Evolutionary conservation across 2,797 vertebrate species (phyloP), one percentile per base, ranked within the genome.

Genomic region (Cossypha dichroa): DNA sequence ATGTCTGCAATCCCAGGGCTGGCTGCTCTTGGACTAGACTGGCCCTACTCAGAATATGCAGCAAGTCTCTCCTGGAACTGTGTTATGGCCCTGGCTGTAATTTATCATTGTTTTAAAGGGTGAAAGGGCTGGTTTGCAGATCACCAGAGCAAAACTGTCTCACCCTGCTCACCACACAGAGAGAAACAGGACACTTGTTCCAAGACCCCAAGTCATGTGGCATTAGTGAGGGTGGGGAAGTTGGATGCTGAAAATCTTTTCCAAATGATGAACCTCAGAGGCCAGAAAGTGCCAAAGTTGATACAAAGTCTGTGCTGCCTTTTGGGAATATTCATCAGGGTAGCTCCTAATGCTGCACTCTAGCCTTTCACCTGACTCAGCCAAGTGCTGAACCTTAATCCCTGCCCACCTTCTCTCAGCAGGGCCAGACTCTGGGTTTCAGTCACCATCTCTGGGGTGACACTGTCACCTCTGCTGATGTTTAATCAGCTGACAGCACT

Each of bases 131-230:
- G 51, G 3, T 63, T 67, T 67, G 69, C 16, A 64, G 28, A 46
- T 51, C 68, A 77, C 51, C 17, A 25, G 28, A 77, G 36, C 34
- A 76, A 20, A 84, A 69, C 28, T 28, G 34, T 21, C 70, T 49
- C 59, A 54, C 16, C 2, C 9, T 41, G 10, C 7, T 69, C 66
- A 26, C 15, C 64, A 33, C 12, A 15, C 21, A 34, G 58, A 28
- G 18, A 54, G 33, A 40, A 48, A 48, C 25, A 54, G 25, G 45
- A 41, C 26, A 13, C 12, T 0, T 45, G 10, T 5, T 62, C 66
- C 52, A 16, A 4, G 13, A 60, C 26, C 31, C 29, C 5, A 40
- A 5, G 55, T 3, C 2, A 1, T 2, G 13, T 8, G 18, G 11
- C 41, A 48, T 8, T 0, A 3, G 20, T 41, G 51, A 74, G 34